Conservation (phyloP, 1,140 invertebrate species). For the Venturia canescens region DNA sequence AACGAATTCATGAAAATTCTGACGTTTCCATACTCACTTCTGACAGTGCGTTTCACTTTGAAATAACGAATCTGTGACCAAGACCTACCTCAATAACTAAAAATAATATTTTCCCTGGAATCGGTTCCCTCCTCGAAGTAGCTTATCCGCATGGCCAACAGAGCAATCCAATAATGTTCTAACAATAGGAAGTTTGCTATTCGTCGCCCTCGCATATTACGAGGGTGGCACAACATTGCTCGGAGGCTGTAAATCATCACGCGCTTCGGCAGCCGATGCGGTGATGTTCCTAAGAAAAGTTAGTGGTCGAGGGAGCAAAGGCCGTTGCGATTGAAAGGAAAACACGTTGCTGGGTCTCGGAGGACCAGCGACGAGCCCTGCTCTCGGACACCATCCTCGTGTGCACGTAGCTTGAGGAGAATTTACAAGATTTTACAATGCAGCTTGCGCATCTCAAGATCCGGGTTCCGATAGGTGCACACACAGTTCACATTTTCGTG, state of each 20-base stretch:
- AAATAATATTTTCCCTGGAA: too few species aligned
- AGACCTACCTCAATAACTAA: too few species aligned
- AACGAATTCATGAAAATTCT: too few species aligned
- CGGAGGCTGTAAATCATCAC: not conserved
- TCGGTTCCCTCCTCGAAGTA: too few species aligned
- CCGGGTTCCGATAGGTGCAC: slow-evolving; percentile 55
- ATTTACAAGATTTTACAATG: not conserved
- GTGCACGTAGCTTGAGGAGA: not conserved
- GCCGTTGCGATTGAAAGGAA: not conserved
- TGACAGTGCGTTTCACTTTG: too few species aligned
- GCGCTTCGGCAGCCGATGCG: not conserved
- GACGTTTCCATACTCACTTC: too few species aligned
- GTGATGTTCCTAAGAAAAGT: slow-evolving; percentile 7
- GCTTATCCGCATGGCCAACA: too few species aligned
- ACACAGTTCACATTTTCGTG: slow-evolving; percentile 28
- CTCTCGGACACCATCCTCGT: not conserved
- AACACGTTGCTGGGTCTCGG: not conserved
- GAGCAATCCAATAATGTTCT: too few species aligned
- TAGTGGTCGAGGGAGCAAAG: slow-evolving; percentile 1
- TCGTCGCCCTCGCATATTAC: not conserved
- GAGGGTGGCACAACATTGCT: not conserved
- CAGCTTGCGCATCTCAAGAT: slow-evolving; percentile 59
- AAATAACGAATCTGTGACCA: too few species aligned
- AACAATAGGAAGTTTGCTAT: too few species aligned
- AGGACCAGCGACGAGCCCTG: not conserved